Evolutionary conservation across 2,888 invertebrate species (phyloP), one percentile per base, ranked within the genome.

Genomic region (Dolomedes plantarius): DNA sequence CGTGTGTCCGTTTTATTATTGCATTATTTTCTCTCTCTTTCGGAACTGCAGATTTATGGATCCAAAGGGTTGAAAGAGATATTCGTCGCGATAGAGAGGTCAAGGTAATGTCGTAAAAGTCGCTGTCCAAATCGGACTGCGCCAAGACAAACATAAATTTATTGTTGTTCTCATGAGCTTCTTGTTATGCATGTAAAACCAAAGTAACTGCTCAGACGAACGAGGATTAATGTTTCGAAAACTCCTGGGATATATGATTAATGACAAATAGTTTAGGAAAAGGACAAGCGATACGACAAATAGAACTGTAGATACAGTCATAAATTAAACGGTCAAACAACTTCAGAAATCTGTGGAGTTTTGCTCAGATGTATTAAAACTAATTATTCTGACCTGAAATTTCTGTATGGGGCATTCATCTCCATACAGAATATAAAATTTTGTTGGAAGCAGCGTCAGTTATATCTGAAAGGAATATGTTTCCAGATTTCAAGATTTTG

Each of bases 61-160:
- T 56, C 23, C 23, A 56, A 56, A 56, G 56, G 56, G 56, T 56
- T 56, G 56, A 56, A 23, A 56, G 23, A 56, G 56, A 56, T 56
- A 56, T 56, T 56, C 56, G 23, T 56, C 16, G 23, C n/a, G 56
- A 56, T 56, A 56, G 23, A 56, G 56, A 56, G 56, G 56, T 56
- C 56, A 56, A 56, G 56, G 56, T 3, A n/a, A 2, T 5, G 56
- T 23, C 11, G 56, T 23, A 6, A 56, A 56, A 56, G 19, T 56
- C 23, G 3, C 56, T 56, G 56, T 56, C 56, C 23, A 5, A 56
- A 11, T 23, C 23, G 16, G 11, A 11, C 41, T 6, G 23, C 1
- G 23, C 5, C n/a, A 56, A 56, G 56, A 56, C 56, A 56, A 56
- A 56, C 56, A 23, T 1, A n/a, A 56, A 56, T 23, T 19, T 23